These are phyloP conservation scores for Papilio aristodemus DNA, from an alignment of 1,140 invertebrate species.

Conservation along the genomic window DNA sequence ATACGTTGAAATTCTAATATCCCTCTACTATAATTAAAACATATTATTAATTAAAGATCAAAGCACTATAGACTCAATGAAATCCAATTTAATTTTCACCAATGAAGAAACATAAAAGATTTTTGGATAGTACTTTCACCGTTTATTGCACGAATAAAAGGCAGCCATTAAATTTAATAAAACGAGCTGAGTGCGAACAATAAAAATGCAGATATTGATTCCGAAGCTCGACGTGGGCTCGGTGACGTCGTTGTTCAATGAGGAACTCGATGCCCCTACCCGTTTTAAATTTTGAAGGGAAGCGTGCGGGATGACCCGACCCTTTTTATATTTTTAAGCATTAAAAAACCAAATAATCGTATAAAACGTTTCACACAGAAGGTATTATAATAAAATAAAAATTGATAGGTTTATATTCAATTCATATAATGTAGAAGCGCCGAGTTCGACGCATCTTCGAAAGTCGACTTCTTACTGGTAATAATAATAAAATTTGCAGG, in stretches of 20 bases:
- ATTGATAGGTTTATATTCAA: too few species aligned
- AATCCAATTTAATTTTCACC: background rate
- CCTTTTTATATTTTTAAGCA: background rate
- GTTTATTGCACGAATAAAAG: constrained; percentile 26
- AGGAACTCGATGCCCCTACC: constrained; percentile 59
- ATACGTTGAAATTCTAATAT: background rate
- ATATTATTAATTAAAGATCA: background rate
- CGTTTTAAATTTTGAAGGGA: constrained; percentile 44
- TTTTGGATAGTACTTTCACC: constrained; percentile 19
- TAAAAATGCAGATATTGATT: constrained; percentile 69
- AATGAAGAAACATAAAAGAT: constrained; percentile 4
- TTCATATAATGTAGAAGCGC: too few species aligned
- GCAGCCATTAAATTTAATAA: constrained; percentile 39
- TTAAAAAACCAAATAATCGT: background rate
- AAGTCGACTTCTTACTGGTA: too few species aligned
- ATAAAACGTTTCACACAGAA: too few species aligned
- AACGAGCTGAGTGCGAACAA: constrained; percentile 41
- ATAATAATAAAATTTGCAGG: too few species aligned
- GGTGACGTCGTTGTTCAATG: constrained; percentile 57
- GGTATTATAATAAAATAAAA: too few species aligned
- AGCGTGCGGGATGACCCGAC: background rate
- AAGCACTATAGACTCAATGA: background rate
- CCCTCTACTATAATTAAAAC: background rate
- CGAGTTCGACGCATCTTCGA: too few species aligned
- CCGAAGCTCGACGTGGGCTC: constrained; percentile 46